Conservation (phyloP, 2,113 vertebrate genomes). For the Oncorhynchus mykiss region DNA sequence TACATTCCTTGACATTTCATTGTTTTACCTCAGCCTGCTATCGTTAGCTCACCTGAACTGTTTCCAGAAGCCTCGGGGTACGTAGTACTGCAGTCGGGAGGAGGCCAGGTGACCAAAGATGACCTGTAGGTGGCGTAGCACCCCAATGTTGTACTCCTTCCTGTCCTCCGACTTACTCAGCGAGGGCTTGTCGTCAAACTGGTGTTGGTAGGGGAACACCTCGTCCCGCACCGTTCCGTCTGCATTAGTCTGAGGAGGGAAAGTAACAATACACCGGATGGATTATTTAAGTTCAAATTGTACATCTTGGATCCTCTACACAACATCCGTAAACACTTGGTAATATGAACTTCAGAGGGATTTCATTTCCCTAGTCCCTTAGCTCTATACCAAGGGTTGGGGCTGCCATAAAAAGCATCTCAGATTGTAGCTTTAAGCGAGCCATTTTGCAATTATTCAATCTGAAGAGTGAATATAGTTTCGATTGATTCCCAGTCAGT, state of each 20-base stretch:
- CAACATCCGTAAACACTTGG: no score
- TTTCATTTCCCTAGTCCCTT: no score
- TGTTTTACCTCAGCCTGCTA: no score
- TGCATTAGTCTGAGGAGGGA: conserved; percentile 82
- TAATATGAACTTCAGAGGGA: no score
- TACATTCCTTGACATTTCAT: no score
- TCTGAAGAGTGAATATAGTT: no score
- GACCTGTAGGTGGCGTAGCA: conserved; percentile 87
- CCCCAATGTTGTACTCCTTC: conserved; percentile 90
- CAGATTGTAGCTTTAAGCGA: no score
- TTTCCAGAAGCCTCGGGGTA: conserved; percentile 91
- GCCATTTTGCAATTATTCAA: no score
- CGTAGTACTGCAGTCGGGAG: conserved; percentile 88
- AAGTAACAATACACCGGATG: neutral
- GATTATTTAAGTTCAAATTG: no score
- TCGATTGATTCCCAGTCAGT: neutral
- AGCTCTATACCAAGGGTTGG: no score
- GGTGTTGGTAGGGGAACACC: conserved; percentile 88
- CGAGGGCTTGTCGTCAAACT: conserved; percentile 87
- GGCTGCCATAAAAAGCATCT: no score
- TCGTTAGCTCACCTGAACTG: conserved; percentile 79
- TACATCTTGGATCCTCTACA: neutral
- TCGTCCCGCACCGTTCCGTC: conserved; percentile 81
- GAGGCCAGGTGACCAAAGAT: conserved; percentile 90
- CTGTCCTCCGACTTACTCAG: conserved; percentile 88